A percentile compares a stretch with the other conserved stretches of the same genome.
phyloP scores from a whole-genome alignment of 2,113 vertebrate genomes.

The Apodemus sylvaticus region DNA sequence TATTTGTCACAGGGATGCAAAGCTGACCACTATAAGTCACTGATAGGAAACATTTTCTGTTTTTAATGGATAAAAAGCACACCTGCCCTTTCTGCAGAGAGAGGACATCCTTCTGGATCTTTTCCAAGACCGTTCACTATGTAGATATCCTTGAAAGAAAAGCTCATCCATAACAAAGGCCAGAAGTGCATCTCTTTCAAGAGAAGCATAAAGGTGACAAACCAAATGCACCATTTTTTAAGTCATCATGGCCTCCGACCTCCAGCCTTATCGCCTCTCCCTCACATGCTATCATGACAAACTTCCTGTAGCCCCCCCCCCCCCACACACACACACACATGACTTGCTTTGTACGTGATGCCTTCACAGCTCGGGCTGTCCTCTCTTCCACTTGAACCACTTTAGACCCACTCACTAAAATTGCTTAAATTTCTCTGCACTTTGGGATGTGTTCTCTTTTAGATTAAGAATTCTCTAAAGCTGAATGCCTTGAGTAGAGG shows the following conservation, averaged over 20 bases:
- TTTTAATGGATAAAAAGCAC: background rate
- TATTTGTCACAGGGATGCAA: background rate
- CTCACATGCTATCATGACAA: background rate
- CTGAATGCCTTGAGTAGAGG: background rate
- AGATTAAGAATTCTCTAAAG: background rate
- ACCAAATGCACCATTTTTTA: background rate
- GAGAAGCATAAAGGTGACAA: background rate
- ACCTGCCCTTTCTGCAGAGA: background rate
- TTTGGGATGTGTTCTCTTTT: background rate
- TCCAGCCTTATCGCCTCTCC: background rate
- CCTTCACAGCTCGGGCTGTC: background rate
- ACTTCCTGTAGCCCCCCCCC: background rate
- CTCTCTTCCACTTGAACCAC: background rate
- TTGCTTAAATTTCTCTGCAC: background rate
- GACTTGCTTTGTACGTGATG: no score
- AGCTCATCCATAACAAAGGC: background rate
- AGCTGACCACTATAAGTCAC: background rate
- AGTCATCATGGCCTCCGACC: background rate
- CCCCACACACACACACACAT: no score
- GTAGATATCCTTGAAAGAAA: background rate
- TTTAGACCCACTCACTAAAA: background rate
- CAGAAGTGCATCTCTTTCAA: background rate
- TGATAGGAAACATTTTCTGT: background rate
- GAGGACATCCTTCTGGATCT: background rate
- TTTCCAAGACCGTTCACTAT: background rate